Percentiles rank a stretch among this genome's conserved stretches.
phyloP scores from a whole-genome alignment of 2,888 invertebrate species.

The Trachelus stipa region DNA sequence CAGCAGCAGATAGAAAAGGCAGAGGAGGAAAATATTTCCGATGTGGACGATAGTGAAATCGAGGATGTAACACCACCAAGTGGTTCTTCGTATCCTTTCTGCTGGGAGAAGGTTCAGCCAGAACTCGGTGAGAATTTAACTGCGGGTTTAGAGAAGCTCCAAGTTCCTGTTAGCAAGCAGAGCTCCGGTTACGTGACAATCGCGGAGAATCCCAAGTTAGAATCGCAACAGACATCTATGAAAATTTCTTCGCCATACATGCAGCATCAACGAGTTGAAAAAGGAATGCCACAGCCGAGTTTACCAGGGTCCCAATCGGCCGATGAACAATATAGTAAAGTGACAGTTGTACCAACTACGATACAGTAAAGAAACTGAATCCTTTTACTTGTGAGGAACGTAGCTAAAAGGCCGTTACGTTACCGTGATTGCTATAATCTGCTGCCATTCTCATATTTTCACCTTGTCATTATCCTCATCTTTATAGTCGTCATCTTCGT shows the following conservation, averaged over 20 bases:
- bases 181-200: constrained; percentile 53
- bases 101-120: constrained; percentile 35
- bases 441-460: too few relatives aligned
- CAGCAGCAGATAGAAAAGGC: constrained; percentile 24
- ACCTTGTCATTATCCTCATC: too few relatives aligned
- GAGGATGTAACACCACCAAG: constrained; percentile 29
- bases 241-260: constrained; percentile 37
- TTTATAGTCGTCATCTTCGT: too few relatives aligned
- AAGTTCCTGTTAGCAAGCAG: constrained; percentile 18
- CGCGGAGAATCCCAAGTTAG: constrained; percentile 29
- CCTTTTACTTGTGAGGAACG: too few relatives aligned
- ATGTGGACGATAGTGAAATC: constrained; percentile 26
- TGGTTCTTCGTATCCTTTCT: constrained; percentile 27
- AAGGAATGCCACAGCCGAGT: constrained; percentile 33
- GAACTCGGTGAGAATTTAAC: constrained; percentile 25
- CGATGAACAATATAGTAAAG: constrained; percentile 61
- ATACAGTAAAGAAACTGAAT: constrained; percentile 43
- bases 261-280: constrained; percentile 47
- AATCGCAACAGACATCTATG: constrained; percentile 27
- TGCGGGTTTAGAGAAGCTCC: constrained; percentile 9
- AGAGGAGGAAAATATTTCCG: constrained; percentile 10
- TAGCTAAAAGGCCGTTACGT: too few relatives aligned
- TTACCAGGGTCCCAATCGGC: constrained; percentile 21
- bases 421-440: too few relatives aligned
- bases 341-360: constrained; percentile 54